Percentiles rank a stretch among this genome's conserved stretches.
Conservation (phyloP, 2,113 vertebrate genomes). For the Microcebus ravelobensis region DNA sequence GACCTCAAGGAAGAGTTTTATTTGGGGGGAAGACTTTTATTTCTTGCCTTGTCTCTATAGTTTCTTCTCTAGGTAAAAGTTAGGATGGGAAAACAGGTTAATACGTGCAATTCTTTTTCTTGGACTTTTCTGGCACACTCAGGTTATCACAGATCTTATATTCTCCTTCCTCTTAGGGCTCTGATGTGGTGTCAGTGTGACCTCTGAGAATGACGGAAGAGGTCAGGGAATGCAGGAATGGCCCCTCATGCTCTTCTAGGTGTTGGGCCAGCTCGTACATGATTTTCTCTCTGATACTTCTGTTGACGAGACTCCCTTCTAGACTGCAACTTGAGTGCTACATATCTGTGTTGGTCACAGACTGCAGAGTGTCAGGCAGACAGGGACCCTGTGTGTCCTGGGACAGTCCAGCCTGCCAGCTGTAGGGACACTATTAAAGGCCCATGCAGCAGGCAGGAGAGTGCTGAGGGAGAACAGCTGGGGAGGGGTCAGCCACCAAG, state of each 20-base stretch:
- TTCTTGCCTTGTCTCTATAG: not conserved
- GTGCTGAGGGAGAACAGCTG: not conserved
- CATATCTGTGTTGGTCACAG: not conserved
- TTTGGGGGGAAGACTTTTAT: not conserved
- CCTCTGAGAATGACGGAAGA: not conserved
- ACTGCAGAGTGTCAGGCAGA: not conserved
- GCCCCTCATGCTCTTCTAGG: not conserved
- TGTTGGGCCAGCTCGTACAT: not conserved
- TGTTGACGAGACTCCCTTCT: too few species aligned
- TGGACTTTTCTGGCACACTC: not conserved
- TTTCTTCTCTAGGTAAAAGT: not conserved
- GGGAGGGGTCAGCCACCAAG: not conserved
- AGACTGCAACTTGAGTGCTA: not conserved
- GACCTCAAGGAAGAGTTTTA: not conserved
- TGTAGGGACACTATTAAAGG: not conserved
- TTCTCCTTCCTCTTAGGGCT: not conserved
- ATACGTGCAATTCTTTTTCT: not conserved
- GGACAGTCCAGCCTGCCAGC: not conserved
- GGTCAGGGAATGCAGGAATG: fast-evolving
- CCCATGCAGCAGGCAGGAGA: not conserved
- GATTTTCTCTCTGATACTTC: not conserved
- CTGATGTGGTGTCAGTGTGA: not conserved
- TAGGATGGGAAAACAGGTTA: not conserved
- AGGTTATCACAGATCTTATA: not conserved
- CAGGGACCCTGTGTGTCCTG: not conserved